Base-by-base conservation (phyloP, 2,888 invertebrate genomes). In the Heteromurus nitidus region DNA sequence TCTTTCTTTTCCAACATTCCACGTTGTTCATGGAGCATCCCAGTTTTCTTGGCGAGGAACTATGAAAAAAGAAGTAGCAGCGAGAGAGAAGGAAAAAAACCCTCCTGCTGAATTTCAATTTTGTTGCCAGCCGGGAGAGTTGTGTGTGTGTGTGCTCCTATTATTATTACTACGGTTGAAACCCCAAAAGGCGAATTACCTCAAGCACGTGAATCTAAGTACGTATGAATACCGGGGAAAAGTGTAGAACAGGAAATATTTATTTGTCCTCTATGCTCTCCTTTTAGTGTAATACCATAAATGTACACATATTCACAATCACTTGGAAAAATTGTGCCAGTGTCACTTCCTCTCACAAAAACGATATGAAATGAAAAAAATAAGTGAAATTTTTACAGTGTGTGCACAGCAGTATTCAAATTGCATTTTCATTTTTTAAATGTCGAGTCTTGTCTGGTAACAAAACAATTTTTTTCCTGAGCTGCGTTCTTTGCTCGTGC, bases 101-200 rank as follows among this genome's bases (percentile, higher is more conserved):
- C 75, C 77, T 77, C 69, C 77, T 64, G 77, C 77, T 69, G 77
- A 77, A 77, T 77, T 69, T 69, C 77, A 77, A 70, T 77, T 77
- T 70, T 62, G 62, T 70, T 77, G 70, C 77, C 68, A 77, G 76
- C 60, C 68, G 53, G 50, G 65, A 22, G 36, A 36, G 36, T 5
- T n/a, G n/a, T 47, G 47, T 11, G 47, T 11, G 47, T 47, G 47
- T 13, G 22, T 22, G 36, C 18, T 65, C 18, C 28, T 13, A 18
- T 18, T 44, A 50, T 22, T 42, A 36, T 30, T 62, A 36, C 62
- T 13, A 24, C 62, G 24, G 36, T 36, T 50, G 67, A 36, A 75
- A 62, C 50, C 53, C 58, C 60, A 76, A 68, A 67, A 76, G 58
- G 47, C 76, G 69, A 73, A 68, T 77, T 77, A 77, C 70, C 69